Evolutionary conservation across 2,797 vertebrate species (phyloP).

Genomic region (Neosalanx taihuensis): DNA sequence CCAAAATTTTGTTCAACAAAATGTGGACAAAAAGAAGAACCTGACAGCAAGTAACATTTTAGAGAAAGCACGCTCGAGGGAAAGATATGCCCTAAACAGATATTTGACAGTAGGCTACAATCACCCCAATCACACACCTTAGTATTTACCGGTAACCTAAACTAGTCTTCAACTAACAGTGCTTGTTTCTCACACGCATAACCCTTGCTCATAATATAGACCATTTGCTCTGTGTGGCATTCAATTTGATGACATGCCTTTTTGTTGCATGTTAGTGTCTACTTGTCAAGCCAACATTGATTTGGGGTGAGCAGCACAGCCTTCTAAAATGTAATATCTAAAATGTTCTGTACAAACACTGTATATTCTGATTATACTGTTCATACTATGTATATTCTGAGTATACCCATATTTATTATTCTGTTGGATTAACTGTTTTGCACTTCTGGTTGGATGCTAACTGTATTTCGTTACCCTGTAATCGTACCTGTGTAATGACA

Average conservation of each 20-base stretch:
- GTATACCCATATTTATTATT: too few relatives aligned
- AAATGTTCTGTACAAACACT: too few relatives aligned
- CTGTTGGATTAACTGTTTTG: too few relatives aligned
- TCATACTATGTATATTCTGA: too few relatives aligned
- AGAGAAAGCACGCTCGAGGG: slow-evolving; percentile 32
- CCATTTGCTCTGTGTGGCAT: background rate
- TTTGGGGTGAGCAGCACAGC: slow-evolving; percentile 35
- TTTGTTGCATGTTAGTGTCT: slow-evolving; percentile 32
- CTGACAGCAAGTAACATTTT: background rate
- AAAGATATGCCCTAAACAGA: slow-evolving; percentile 51
- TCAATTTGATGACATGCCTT: slow-evolving; percentile 16
- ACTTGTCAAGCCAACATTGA: slow-evolving; percentile 34
- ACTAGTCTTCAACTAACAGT: slow-evolving; percentile 35
- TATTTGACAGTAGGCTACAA: slow-evolving; percentile 4
- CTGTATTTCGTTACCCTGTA: too few relatives aligned
- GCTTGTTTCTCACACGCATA: background rate
- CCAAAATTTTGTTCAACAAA: slow-evolving; percentile 44
- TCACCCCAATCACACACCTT: slow-evolving; percentile 34
- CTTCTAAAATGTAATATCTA: too few relatives aligned
- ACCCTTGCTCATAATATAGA: slow-evolving; percentile 1
- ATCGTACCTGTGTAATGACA: too few relatives aligned
- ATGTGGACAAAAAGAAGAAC: slow-evolving; percentile 23
- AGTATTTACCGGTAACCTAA: slow-evolving; percentile 41
- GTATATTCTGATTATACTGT: too few relatives aligned
- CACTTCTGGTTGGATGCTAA: too few relatives aligned